Evolutionary conservation across 2,797 vertebrate genomes (phyloP).

Genomic region (Sebastes goodei): DNA sequence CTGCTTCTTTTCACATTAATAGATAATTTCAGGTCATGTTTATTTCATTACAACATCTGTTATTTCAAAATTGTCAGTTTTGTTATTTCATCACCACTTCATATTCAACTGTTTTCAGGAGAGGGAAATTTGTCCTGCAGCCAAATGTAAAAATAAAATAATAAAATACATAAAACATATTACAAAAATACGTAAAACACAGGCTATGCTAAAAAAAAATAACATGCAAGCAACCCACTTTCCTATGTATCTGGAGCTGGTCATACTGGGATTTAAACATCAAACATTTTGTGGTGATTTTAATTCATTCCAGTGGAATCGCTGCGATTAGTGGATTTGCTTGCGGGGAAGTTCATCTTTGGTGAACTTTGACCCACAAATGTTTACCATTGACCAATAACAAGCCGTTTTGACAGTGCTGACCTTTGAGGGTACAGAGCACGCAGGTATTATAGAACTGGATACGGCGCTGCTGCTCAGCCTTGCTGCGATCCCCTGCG

Average conservation of each 20-base stretch:
- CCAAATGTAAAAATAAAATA: not conserved
- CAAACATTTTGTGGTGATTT: not conserved
- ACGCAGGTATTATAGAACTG: too few relatives aligned
- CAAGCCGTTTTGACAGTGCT: not conserved
- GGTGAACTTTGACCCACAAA: not conserved
- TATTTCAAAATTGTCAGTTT: not conserved
- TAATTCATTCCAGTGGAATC: not conserved
- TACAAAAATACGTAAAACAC: not conserved
- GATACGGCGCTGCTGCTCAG: too few relatives aligned
- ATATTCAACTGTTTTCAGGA: not conserved
- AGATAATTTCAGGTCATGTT: not conserved
- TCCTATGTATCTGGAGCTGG: not conserved
- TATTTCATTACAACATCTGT: not conserved
- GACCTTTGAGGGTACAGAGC: not conserved
- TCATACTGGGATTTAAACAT: not conserved
- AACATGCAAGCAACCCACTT: not conserved
- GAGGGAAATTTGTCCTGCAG: not conserved
- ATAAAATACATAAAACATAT: not conserved
- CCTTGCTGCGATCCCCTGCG: not conserved
- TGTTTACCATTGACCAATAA: not conserved
- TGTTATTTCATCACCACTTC: not conserved
- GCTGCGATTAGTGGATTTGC: accelerated
- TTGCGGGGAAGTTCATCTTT: not conserved
- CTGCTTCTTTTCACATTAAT: not conserved
- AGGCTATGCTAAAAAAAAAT: not conserved